Percentiles rank a stretch among this genome's conserved stretches.
Conservation (phyloP, 2,113 vertebrate genomes). For the Mungos mungo region DNA sequence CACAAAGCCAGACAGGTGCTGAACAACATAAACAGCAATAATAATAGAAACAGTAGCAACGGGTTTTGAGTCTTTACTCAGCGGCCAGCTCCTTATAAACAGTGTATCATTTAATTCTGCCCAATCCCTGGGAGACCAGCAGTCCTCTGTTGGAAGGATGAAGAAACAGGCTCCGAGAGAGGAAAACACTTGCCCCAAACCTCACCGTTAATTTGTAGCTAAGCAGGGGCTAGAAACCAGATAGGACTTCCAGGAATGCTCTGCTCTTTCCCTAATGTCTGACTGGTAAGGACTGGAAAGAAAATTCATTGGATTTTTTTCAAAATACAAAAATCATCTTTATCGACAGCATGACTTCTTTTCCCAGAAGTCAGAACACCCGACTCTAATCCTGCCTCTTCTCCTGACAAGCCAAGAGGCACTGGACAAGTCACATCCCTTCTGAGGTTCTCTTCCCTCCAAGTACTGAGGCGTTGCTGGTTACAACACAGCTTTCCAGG, state of each 20-base stretch:
- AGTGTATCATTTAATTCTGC: neutral
- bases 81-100: neutral
- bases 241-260: neutral
- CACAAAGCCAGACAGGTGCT: neutral
- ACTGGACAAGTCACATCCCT: neutral
- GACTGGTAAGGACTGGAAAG: neutral
- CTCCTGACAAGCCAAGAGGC: neutral
- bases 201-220: neutral
- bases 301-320: neutral
- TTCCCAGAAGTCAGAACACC: neutral
- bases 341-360: neutral
- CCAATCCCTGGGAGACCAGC: neutral
- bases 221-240: neutral
- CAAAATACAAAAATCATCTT: constrained; percentile 18
- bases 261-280: neutral
- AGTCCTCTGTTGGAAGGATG: neutral
- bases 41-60: neutral
- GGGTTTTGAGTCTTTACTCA: neutral
- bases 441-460: neutral
- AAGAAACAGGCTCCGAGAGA: neutral
- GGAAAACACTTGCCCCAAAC: neutral
- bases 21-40: neutral
- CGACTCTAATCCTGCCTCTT: neutral
- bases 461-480: neutral
- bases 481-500: neutral